A percentile compares a stretch with the other conserved stretches of the same genome.
These are phyloP conservation scores for Actinopyga echinites DNA, from an alignment of 53 echinoderm and acorn worm species.

Conservation along the genomic window DNA sequence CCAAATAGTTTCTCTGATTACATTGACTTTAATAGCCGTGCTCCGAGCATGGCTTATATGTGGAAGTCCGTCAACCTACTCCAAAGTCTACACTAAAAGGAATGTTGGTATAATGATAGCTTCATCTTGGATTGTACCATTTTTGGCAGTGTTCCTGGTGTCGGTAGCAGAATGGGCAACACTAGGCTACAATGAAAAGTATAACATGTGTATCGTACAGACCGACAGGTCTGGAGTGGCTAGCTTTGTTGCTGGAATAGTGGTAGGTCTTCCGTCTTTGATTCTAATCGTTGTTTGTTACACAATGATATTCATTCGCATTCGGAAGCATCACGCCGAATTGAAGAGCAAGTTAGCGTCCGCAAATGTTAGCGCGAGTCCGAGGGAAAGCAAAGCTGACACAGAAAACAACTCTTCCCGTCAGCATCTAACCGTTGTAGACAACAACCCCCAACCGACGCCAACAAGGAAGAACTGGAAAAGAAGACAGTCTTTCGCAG, in stretches of 20 bases:
- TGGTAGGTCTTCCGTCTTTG: background rate
- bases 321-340: background rate
- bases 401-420: too few relatives aligned
- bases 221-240: background rate
- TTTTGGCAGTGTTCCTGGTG: background rate
- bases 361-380: too few relatives aligned
- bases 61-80: background rate
- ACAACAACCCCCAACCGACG: too few relatives aligned
- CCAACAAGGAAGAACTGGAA: too few relatives aligned
- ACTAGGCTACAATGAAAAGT: conserved; percentile 8
- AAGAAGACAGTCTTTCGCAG: background rate
- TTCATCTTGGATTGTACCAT: background rate
- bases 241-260: background rate
- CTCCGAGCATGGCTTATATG: background rate
- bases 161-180: background rate
- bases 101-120: too few relatives aligned
- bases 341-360: background rate
- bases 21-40: background rate
- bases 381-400: too few relatives aligned
- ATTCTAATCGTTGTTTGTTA: background rate
- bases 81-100: background rate
- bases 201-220: conserved; percentile 3
- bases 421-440: too few relatives aligned
- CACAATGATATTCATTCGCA: background rate
- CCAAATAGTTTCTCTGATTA: background rate